Base-by-base conservation (phyloP, 2,113 vertebrate genomes). In the Aspidoscelis tigris region DNA sequence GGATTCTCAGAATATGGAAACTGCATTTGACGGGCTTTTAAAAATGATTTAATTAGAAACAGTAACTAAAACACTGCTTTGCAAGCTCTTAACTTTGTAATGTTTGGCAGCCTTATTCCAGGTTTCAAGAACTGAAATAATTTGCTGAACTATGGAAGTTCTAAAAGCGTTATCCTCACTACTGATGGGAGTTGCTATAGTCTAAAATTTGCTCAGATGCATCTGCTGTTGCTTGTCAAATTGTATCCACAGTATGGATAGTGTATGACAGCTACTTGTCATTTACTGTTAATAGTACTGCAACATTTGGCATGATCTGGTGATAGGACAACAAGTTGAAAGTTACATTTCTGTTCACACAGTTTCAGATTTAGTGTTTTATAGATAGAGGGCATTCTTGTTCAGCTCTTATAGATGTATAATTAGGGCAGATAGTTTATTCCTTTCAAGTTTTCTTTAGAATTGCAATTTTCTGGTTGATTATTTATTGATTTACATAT, bases 191-290 rank as follows among this genome's bases (percentile, higher is more conserved):
- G 66, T 89, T 85, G 1, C 39, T 9, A 75, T 26, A 0, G 0
- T 44, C 73, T 81, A 71, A 87, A 87, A 79, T 0, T 68, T 55
- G 78, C 41, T 76, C 22, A 2, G 26, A 21, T 2, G 39, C 78
- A 4, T 43, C 82, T 93, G 92, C 58, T 88, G 26, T 58, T 89
- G 87, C 89, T 90, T 50, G 2, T 92, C 85, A 90, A 53, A 85
- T 5, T 7, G 7, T 4, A 65, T 68, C 73, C 4, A 50, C 8
- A 41, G 6, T 76, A 58, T 39, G 70, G 44, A 47, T 66, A 44
- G n/a, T 64, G 4, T 53, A 66, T n/a, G 82, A 75, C 69, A 88
- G 66, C 50, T 72, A 44, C 47, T 65, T 65, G 76, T 47, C 11
- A 2, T 21, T 50, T 69, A 44, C 43, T 84, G 22, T 81, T 21